Conservation (phyloP, 37 sponge, comb jelly and placozoan species). For the Bolinopsis microptera region DNA sequence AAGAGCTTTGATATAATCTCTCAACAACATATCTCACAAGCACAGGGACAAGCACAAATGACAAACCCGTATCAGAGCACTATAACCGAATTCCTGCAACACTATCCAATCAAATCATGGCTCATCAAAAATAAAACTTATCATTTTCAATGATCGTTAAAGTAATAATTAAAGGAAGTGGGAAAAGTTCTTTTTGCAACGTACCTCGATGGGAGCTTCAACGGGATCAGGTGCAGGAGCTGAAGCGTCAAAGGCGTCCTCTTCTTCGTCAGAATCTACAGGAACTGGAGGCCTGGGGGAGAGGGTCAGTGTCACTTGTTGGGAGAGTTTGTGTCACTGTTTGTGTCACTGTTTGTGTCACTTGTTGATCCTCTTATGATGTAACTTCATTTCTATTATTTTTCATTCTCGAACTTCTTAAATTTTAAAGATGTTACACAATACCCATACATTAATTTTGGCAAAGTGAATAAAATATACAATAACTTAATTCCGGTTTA, state of each 20-base stretch:
- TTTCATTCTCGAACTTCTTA: no score
- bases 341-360: no score
- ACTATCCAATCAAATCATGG: neutral
- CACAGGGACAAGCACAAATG: neutral
- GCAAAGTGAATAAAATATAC: no score
- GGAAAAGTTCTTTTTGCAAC: neutral
- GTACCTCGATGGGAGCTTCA: slow-evolving; percentile 49
- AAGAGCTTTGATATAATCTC: no score
- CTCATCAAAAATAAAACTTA: neutral
- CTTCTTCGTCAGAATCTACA: slow-evolving; percentile 32
- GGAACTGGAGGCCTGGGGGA: slow-evolving; percentile 27
- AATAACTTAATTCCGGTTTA: no score
- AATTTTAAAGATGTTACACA: no score
- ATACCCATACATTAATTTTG: no score
- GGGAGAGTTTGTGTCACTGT: no score
- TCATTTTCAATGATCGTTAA: neutral
- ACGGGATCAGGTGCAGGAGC: slow-evolving; percentile 62
- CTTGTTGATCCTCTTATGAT: no score
- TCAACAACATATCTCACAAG: neutral
- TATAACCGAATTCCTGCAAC: neutral
- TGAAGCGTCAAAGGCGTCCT: slow-evolving; percentile 11
- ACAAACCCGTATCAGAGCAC: neutral
- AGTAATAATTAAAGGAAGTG: neutral
- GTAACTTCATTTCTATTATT: no score
- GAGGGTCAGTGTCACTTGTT: no score